Evolutionary conservation across 2,888 invertebrate species (phyloP), one percentile per base, ranked within the genome.

Genomic region (Chloroclysta siterata): DNA sequence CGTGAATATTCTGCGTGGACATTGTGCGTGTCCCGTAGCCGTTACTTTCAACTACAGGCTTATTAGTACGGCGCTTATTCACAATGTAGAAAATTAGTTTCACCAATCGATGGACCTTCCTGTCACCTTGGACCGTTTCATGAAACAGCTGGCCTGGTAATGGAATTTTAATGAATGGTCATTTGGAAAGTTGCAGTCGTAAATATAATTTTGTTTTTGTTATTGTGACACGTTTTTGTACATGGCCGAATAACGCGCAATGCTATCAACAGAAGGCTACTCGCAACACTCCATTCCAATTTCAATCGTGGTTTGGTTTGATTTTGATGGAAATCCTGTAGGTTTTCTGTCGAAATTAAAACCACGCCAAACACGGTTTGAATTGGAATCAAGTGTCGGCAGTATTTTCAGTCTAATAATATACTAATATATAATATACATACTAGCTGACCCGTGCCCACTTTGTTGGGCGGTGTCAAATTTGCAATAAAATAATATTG

Each of bases 51-150:
- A 61, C 65, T 64, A 56, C 46, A 61, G 17, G 48, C 33, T 68
- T 69, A 67, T 67, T 65, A 65, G 66, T 66, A 66, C 57, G 51
- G 44, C 63, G 51, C 48, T 61, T 64, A 60, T 63, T 63, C 65
- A 64, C 53, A 63, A 61, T 59, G 61, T 67, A 56, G 60, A 66
- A 65, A 71, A 58, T 63, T 42, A 44, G 33, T 63, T 66, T 63
- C 36, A 67, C 48, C 63, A 70, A 72, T 72, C 71, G 71, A 72
- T 72, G 57, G 50, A 68, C 69, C 68, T 71, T 71, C 68, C 64
- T 65, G 69, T 71, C 68, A 68, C 72, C 69, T 72, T 71, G 71
- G 51, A 60, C 51, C 58, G 47, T 50, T 69, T 65, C 60, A 56
- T 66, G 61, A 66, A 66, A 58, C 63, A 58, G 61, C 65, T 64